Conservation (phyloP, 2,797 vertebrate genomes). For the Distichodus sexfasciatus region DNA sequence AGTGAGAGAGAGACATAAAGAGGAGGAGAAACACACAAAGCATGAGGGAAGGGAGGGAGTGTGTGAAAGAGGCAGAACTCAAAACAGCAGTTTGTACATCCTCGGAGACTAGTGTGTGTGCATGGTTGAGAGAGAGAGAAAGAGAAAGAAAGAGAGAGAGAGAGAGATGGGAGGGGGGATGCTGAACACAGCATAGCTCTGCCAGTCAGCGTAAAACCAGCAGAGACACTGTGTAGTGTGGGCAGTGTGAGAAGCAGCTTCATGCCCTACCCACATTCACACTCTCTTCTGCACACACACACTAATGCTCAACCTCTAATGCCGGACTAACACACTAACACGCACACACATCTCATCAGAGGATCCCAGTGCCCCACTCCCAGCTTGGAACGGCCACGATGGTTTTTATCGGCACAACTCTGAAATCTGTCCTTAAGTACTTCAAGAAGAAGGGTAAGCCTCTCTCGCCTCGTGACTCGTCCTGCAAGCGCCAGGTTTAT, state of each 20-base stretch:
- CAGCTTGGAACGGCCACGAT: conserved; percentile 65
- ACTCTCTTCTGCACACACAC: conserved; percentile 2
- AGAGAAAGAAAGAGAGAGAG: conserved; percentile 8
- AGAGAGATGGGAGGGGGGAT: background rate
- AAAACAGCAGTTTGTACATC: conserved; percentile 22
- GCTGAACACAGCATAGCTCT: conserved; percentile 31
- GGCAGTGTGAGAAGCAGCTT: conserved; percentile 32
- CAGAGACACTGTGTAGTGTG: conserved; percentile 29
- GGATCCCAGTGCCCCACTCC: conserved; percentile 3
- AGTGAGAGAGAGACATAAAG: conserved; percentile 29
- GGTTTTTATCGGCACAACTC: conserved; percentile 80
- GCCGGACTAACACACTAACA: conserved; percentile 27
- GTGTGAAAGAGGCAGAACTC: conserved; percentile 22
- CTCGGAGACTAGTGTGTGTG: conserved; percentile 8
- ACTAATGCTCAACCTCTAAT: conserved; percentile 8
- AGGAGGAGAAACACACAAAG: conserved; percentile 25
- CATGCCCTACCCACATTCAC: conserved; percentile 5
- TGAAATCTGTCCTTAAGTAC: conserved; percentile 83
- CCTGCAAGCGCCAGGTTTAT: background rate
- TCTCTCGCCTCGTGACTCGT: conserved; percentile 37
- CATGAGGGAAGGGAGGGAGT: background rate
- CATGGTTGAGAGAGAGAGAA: conserved; percentile 52
- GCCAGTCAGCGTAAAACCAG: conserved; percentile 45
- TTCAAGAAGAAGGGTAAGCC: conserved; percentile 83
- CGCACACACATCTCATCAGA: conserved; percentile 10